Evolutionary conservation across 2,113 vertebrate species (phyloP).

Genomic region (Jaculus jaculus): DNA sequence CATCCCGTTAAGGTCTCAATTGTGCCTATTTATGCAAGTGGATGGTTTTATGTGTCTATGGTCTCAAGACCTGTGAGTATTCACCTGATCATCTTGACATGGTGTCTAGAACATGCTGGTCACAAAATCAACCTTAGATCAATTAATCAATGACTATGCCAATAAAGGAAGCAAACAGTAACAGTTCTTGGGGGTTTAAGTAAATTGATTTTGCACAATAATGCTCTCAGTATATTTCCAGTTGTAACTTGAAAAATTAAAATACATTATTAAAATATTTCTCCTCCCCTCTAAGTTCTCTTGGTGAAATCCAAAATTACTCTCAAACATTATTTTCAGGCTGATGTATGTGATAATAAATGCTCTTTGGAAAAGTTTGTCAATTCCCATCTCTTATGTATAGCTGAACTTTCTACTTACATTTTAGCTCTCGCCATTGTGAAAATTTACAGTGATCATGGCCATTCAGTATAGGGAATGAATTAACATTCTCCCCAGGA

Average conservation of each 20-base stretch:
- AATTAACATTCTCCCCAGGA: conserved; percentile 80
- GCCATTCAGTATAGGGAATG: conserved; percentile 75
- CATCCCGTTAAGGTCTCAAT: neutral
- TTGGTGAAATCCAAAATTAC: conserved; percentile 21
- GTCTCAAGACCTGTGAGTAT: neutral
- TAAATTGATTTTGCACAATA: neutral
- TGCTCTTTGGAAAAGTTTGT: conserved; percentile 19
- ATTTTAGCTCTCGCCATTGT: conserved; percentile 57
- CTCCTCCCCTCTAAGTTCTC: neutral
- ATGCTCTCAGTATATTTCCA: neutral
- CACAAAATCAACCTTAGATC: conserved; percentile 11
- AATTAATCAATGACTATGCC: neutral
- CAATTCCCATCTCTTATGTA: neutral
- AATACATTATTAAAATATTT: conserved; percentile 21
- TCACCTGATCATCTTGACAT: neutral
- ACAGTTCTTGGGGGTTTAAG: neutral
- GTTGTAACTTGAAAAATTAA: conserved; percentile 16
- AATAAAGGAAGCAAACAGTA: neutral
- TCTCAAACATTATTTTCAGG: neutral
- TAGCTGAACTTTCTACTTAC: neutral
- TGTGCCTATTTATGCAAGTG: neutral
- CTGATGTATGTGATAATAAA: conserved; percentile 10
- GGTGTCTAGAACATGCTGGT: neutral
- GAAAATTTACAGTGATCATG: conserved; percentile 66
- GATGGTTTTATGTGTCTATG: neutral